These are phyloP conservation scores for Setipinna tenuifilis DNA, from an alignment of 2,797 vertebrate genomes.

Conservation along the genomic window DNA sequence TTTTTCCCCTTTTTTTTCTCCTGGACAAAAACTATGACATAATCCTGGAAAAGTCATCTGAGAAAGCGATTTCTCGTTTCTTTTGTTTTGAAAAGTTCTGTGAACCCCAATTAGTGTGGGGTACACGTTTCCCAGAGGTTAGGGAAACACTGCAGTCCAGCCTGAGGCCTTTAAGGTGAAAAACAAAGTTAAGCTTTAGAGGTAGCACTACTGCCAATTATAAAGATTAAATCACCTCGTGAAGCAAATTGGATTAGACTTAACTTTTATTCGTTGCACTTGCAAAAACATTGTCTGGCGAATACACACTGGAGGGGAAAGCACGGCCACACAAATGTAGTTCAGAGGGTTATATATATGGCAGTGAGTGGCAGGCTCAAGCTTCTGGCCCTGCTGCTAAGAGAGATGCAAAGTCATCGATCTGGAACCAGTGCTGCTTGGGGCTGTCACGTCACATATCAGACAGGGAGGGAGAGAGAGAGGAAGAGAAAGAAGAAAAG, in stretches of 20 bases:
- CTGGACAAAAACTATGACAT: neutral
- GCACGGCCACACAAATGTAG: no score
- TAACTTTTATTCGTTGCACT: neutral
- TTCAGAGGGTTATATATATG: neutral
- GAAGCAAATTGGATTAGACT: neutral
- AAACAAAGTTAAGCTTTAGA: neutral
- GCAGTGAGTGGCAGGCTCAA: conserved; percentile 3
- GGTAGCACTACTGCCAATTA: neutral
- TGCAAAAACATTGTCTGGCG: neutral
- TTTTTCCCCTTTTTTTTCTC: neutral
- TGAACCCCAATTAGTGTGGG: neutral
- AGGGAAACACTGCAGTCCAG: neutral
- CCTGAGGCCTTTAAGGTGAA: neutral
- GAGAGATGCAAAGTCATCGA: conserved; percentile 5
- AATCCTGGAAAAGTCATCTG: neutral
- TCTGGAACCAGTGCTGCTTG: neutral
- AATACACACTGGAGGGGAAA: neutral
- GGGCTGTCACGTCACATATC: conserved; percentile 1
- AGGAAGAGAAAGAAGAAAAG: neutral
- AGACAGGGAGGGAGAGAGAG: neutral
- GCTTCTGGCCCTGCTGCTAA: neutral
- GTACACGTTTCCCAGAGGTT: neutral
- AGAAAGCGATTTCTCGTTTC: neutral
- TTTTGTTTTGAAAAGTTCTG: neutral
- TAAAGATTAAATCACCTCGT: neutral